Evolutionary conservation across 2,113 vertebrate genomes (phyloP), one percentile per base, ranked within the genome.

Genomic region (Bubo blakistoni): DNA sequence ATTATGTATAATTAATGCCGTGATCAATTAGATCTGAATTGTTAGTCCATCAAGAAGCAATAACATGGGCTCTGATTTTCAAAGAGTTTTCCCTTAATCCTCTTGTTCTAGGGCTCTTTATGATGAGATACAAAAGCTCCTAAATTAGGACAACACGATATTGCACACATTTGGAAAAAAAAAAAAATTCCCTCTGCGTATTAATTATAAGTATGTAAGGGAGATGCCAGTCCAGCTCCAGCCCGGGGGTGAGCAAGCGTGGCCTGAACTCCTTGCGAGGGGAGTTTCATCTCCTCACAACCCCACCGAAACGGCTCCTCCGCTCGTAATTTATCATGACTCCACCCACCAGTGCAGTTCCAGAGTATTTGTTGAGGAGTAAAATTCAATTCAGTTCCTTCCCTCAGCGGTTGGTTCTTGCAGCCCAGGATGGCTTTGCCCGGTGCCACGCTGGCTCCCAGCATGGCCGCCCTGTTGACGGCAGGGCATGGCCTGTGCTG

Each of bases 1-100:
- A 98, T 98, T 97, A 97, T 93, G 88, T 88, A 94, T 96, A 98
- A 96, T 98, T 97, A 98, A 97, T 92, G 96, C 94, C 81, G 81
- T 74, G 96, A 98, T 97, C 97, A 97, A 96, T 97, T 97, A 96
- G 91, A 96, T 96, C 92, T 94, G 91, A 95, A 96, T 95, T 97
- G 94, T 97, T 96, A 86, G 95, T 76, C 95, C 94, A 90, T 97
- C 95, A 83, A 94, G 85, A 92, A 95, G 70, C 88, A 83, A 83
- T 97, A 98, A 96, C 90, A 94, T 46, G 86, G 96, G 93, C 94
- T 96, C 76, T 95, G 97, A 87, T 96, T 97, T 97, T 92, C 92
- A 26, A 94, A 96, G 96, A 94, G 40, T 96, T 96, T 69, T 40
- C 66, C 58, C 67, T 67, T 93, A 96, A 97, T 97, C 95, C 89